Base-by-base conservation (phyloP, 2,113 vertebrate genomes). In the Phylloscopus trochilus region DNA sequence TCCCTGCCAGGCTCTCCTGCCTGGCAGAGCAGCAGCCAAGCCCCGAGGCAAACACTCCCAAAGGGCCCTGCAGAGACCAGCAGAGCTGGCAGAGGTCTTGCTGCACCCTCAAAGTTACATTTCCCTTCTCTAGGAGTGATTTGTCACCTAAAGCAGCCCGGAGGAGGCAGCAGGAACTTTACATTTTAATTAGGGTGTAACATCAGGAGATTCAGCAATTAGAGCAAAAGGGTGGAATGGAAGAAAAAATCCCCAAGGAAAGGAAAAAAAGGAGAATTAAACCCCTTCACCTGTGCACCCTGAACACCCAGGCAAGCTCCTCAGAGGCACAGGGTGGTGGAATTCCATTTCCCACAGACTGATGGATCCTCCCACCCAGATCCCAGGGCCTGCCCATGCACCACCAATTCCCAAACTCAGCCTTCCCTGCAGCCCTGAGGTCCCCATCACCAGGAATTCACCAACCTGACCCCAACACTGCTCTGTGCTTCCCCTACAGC, bases 201-300 rank as follows among this genome's bases (percentile, higher is more conserved):
- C 27, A 63, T 4, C 2, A 41, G 46, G 64, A 73, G 55, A 63
- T 70, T 59, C 1, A 72, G 28, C 33, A 87, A 47, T 23, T 15
- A 31, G 11, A 47, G 24, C 2, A 1, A 8, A 55, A 53, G 13
- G 60, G 44, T 4, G 46, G 59, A 90, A 70, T 2, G n/a, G 2
- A 31, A 53, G 7, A 2, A 52, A 60, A 72, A 46, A 15, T 7
- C 37, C 14, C 9, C 26, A 44, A 15, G 56, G 1, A 33, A 13
- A 15, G 7, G 16, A 51, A 69, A 28, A 58, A 21, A 39, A 59
- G n/a, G 55, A 13, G 35, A 47, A 27, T 17, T 1, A 26, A 24
- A 12, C 2, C 9, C 2, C 8, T 17, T 5, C 7, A 55, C 7
- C 18, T 13, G 21, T 37, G 35, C 2, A 14, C 26, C 44, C 37